phyloP scores from a whole-genome alignment of 1,140 invertebrate species.

The Dryas iulia region DNA sequence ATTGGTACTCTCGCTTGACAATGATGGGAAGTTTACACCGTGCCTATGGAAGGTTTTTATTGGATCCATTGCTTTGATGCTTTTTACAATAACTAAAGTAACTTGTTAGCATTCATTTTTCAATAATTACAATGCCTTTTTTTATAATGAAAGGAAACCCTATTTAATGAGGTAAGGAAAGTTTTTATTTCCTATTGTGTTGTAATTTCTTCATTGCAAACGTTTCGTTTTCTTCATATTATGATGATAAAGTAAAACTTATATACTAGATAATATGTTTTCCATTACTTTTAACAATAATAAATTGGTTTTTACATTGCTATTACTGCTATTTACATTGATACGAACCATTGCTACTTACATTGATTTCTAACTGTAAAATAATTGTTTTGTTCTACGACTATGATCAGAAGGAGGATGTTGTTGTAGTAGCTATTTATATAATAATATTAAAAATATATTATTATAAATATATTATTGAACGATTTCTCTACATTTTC shows the following conservation, averaged over 20 bases:
- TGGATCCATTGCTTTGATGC: neutral
- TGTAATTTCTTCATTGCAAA: neutral
- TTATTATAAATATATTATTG: too few species aligned
- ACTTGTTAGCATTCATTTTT: neutral
- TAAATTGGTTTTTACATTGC: too few species aligned
- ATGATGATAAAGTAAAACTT: neutral
- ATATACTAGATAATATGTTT: neutral
- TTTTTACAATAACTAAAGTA: neutral
- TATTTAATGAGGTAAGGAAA: neutral
- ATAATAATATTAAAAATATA: too few species aligned
- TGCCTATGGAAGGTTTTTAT: neutral
- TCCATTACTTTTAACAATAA: too few species aligned
- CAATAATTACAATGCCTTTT: neutral
- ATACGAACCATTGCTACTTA: too few species aligned
- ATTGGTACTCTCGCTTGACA: neutral
- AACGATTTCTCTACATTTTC: too few species aligned
- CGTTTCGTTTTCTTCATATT: neutral
- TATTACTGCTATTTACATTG: too few species aligned
- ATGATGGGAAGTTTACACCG: slow-evolving; percentile 13
- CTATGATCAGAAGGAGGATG: too few species aligned
- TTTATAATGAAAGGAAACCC: neutral
- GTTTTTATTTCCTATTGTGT: neutral
- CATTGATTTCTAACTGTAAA: too few species aligned
- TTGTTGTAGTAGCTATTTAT: too few species aligned
- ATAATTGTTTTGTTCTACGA: too few species aligned